Conservation (phyloP, 2,113 vertebrate species). For the Tauraco erythrolophus region DNA sequence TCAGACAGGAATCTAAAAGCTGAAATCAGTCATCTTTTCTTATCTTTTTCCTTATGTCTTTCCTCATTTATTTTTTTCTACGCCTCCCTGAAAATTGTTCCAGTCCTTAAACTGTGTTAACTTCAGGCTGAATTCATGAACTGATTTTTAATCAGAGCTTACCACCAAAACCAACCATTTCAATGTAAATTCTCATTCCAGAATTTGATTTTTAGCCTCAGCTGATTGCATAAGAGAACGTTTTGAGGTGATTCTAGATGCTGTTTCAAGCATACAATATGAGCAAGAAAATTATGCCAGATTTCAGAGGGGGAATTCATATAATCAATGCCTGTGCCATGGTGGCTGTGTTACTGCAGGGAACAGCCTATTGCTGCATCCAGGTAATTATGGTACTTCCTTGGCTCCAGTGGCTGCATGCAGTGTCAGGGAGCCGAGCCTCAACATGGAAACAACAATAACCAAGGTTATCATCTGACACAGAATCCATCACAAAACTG, state of each 20-base stretch:
- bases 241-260: neutral
- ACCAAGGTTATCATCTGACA: neutral
- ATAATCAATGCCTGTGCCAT: neutral
- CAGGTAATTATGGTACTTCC: neutral
- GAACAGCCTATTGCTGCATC: neutral
- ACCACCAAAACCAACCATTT: neutral
- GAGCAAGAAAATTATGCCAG: neutral
- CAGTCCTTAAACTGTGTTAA: neutral
- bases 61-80: neutral
- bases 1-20: neutral
- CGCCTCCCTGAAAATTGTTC: neutral
- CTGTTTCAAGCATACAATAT: neutral
- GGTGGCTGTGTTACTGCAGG: neutral
- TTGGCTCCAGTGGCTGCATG: neutral
- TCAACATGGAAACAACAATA: accelerated
- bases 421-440: neutral
- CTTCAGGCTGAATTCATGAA: neutral
- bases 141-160: neutral
- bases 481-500: neutral
- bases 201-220: neutral
- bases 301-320: neutral
- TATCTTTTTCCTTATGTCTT: neutral
- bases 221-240: neutral
- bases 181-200: neutral
- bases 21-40: neutral